These are phyloP conservation scores for Epizoanthus ramosus DNA, from an alignment of 92 coral and sea anemone species.

Conservation along the genomic window DNA sequence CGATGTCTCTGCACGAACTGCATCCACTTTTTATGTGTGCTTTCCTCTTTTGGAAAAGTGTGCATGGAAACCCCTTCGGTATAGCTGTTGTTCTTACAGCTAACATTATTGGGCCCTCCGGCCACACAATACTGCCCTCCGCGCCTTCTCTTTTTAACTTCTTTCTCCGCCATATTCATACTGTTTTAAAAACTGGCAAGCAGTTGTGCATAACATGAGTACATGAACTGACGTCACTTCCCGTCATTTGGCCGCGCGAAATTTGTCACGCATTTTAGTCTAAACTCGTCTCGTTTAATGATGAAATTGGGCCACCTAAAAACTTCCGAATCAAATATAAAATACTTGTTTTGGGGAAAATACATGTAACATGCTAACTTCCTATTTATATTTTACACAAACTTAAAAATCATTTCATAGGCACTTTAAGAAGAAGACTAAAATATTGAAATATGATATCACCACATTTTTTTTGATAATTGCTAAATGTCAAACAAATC, in stretches of 20 bases:
- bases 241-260: neutral
- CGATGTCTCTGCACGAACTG: conserved; percentile 52
- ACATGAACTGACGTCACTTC: neutral
- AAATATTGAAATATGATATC: no score
- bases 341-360: no score
- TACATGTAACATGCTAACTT: no score
- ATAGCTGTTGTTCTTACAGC: conserved; percentile 53
- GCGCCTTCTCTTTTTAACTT: neutral
- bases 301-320: no score
- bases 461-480: no score
- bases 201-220: neutral
- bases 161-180: neutral
- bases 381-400: no score
- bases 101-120: conserved; percentile 55
- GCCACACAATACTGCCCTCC: conserved; percentile 74
- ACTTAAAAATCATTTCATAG: no score
- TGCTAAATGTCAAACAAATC: no score
- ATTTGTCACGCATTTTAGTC: neutral
- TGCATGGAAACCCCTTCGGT: conserved; percentile 53
- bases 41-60: conserved; percentile 37
- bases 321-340: no score
- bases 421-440: no score
- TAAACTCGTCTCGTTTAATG: no score
- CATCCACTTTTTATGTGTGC: conserved; percentile 39
- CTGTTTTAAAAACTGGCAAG: neutral